Evolutionary conservation across 2,797 vertebrate genomes (phyloP), one percentile per base, ranked within the genome.

Genomic region (Mormyrops attenuatus): DNA sequence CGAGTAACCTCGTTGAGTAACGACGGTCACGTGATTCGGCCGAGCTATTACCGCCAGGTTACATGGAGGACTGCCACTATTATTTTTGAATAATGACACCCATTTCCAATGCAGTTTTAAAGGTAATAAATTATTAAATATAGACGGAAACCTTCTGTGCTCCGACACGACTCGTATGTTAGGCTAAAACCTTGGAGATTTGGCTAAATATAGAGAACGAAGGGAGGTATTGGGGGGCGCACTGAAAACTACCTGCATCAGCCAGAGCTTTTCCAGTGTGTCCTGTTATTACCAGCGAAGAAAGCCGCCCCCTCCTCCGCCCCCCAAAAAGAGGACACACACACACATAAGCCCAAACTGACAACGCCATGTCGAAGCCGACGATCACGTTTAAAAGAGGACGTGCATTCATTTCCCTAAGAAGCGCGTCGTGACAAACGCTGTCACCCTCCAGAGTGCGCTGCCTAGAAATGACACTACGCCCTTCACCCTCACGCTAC

Each of bases 391-490:
- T 44, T 80, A 80, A 80, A 80, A 41, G 38, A 44, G 34, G 38
- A 44, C 73, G 73, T 17, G 84, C 50, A 53, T 30, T 53, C 84
- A 50, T 52, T 38, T 57, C 17, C 50, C 60, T 44, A 63, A 22
- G 38, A 7, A 47, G 41, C 34, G 30, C 22, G 53, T 50, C 26
- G 22, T 85, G 77, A 63, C 88, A 88, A 80, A 63, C 88, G 80
- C 84, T 73, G 89, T 80, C 88, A 92, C 91, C 82, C 44, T 84
- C 80, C 47, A n/a, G 41, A 26, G 17, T 84, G 90, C 55, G 66
- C 82, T 88, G 44, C 50, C 50, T 92, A 85, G 22, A 47, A 92
- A 93, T 92, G 92, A 93, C 89, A 86, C 57, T 57, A 88, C 30
- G 80, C n/a, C 86, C 93, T 89, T 87, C 85, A 55, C 49, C 6